Evolutionary conservation across 1,140 invertebrate genomes (phyloP).

Genomic region (Drosophila pseudoananassae): DNA sequence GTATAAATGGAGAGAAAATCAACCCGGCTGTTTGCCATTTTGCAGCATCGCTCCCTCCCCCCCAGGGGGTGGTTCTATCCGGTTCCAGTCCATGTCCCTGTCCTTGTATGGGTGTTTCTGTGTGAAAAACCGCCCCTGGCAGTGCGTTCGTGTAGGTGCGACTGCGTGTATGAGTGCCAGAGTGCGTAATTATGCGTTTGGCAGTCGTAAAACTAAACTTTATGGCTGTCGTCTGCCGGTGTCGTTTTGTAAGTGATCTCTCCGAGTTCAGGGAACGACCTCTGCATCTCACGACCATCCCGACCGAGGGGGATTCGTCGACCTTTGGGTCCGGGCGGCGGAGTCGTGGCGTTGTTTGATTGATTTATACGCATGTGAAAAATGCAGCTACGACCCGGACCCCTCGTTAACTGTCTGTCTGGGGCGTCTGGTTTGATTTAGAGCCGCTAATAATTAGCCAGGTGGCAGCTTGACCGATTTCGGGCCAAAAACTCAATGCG

Average conservation of each 20-base stretch:
- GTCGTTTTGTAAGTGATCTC: conserved; percentile 36
- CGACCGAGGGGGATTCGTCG: conserved; percentile 1
- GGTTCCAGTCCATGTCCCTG: not conserved
- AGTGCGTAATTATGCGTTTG: conserved; percentile 73
- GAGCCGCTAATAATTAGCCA: conserved; percentile 53
- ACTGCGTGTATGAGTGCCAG: conserved; percentile 53
- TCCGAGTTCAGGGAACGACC: conserved; percentile 34
- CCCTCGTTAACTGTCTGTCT: conserved; percentile 48
- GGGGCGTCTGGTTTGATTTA: conserved; percentile 48
- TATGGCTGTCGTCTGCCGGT: conserved; percentile 52
- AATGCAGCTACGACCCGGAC: conserved; percentile 42
- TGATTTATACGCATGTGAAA: conserved; percentile 77
- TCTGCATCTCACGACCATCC: conserved; percentile 3
- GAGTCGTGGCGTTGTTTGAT: conserved; percentile 46
- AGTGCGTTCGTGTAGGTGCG: conserved; percentile 46
- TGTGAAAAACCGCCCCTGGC: conserved; percentile 30
- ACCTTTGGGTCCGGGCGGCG: conserved; percentile 7
- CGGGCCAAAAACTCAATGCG: conserved; percentile 26
- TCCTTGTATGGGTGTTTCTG: not conserved
- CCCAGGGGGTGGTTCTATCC: conserved; percentile 24
- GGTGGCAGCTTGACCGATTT: conserved; percentile 43
- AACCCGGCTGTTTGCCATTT: conserved; percentile 57
- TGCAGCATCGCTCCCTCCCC: conserved; percentile 15
- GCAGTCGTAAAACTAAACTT: conserved; percentile 77
- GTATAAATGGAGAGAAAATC: conserved; percentile 40